These are phyloP conservation scores for Buathra laborator DNA, from an alignment of 2,888 invertebrate species.

Conservation along the genomic window DNA sequence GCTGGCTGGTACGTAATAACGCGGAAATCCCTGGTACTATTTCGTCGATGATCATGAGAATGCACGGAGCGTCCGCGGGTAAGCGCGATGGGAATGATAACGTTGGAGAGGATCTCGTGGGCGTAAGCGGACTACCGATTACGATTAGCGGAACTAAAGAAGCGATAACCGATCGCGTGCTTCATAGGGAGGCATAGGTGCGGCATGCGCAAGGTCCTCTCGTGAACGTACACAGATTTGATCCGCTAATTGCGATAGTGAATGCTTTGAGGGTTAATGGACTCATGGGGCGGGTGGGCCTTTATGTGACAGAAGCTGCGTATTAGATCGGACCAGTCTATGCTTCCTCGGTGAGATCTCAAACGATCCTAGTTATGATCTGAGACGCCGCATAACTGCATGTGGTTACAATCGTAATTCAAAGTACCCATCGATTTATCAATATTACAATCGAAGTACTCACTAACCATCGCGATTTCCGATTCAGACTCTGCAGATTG, in stretches of 20 bases:
- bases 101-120: constrained; percentile 9
- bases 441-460: neutral
- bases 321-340: constrained; percentile 1
- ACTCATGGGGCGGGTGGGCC: neutral
- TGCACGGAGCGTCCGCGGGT: constrained; percentile 3
- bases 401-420: neutral
- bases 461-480: neutral
- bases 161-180: constrained; percentile 27
- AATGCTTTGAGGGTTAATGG: constrained; percentile 14
- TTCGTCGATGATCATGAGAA: constrained; percentile 24
- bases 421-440: constrained; percentile 4
- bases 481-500: neutral
- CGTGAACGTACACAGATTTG: constrained; percentile 23
- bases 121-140: constrained; percentile 40
- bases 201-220: neutral
- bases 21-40: neutral
- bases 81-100: constrained; percentile 32
- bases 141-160: constrained; percentile 31
- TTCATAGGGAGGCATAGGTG: constrained; percentile 7
- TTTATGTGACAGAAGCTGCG: neutral
- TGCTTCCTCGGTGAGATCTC: constrained; percentile 48
- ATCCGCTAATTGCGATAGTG: constrained; percentile 40
- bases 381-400: neutral
- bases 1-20: neutral
- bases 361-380: constrained; percentile 17